A percentile compares a stretch with the other conserved stretches of the same genome.
Conservation (phyloP, 2,888 invertebrate genomes). For the Orchestes rusci region DNA sequence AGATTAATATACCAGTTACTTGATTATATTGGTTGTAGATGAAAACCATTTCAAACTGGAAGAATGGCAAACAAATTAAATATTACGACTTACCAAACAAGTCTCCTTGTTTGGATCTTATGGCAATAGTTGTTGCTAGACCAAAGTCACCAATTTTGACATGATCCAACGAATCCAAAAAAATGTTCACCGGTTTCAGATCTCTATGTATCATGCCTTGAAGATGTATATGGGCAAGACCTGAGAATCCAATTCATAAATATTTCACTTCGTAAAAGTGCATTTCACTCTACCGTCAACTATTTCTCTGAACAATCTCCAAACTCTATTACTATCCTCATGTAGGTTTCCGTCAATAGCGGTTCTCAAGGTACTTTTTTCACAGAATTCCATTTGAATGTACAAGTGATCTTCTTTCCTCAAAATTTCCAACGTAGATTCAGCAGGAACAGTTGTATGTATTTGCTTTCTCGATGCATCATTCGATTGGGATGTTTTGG, state of each 20-base stretch:
- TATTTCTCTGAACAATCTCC: constrained; percentile 92
- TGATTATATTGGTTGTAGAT: too few relatives aligned
- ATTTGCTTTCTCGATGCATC: constrained; percentile 5
- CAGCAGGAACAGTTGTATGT: not conserved
- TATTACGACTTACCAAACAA: constrained; percentile 9
- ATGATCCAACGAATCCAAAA: constrained; percentile 88
- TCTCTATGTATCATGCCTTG: constrained; percentile 85
- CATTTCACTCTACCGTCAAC: constrained; percentile 58
- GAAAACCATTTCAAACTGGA: too few relatives aligned
- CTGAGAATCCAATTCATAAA: constrained; percentile 28
- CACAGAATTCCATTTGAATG: constrained; percentile 99
- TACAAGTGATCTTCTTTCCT: constrained; percentile 57
- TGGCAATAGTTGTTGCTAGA: constrained; percentile 69
- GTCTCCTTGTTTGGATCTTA: constrained; percentile 30
- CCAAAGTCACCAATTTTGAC: constrained; percentile 99
- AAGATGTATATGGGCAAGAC: constrained; percentile 84
- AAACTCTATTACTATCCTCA: constrained; percentile 70
- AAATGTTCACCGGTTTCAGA: constrained; percentile 87
- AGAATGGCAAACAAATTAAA: too few relatives aligned
- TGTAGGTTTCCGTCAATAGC: constrained; percentile 81
- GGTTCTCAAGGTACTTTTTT: constrained; percentile 83
- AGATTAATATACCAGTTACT: too few relatives aligned
- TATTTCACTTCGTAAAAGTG: not conserved
- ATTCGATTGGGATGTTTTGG: not conserved
- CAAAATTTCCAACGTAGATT: constrained; percentile 19